A percentile compares a stretch with the other conserved stretches of the same genome.
Evolutionary conservation across 2,797 vertebrate species (phyloP).

Genomic region (Coreius guichenoti): DNA sequence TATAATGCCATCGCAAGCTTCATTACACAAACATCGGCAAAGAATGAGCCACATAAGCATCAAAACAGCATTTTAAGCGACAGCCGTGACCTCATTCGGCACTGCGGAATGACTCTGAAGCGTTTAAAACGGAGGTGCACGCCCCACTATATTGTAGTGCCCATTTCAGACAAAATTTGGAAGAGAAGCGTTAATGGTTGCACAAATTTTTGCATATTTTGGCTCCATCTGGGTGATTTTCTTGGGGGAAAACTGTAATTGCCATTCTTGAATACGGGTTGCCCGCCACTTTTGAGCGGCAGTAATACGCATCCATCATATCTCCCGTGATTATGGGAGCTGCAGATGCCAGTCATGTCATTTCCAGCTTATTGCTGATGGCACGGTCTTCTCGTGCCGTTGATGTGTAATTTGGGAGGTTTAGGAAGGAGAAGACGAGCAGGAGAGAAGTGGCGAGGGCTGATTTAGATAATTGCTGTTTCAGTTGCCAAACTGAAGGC

Average conservation of each 20-base stretch:
- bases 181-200: conserved; percentile 77
- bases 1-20: conserved; percentile 33
- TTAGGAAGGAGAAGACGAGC: conserved; percentile 54
- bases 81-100: conserved; percentile 48
- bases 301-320: conserved; percentile 60
- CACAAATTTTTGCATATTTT: conserved; percentile 79
- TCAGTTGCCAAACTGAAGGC: conserved; percentile 54
- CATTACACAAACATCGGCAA: conserved; percentile 34
- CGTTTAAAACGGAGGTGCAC: conserved; percentile 69
- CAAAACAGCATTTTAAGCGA: conserved; percentile 44
- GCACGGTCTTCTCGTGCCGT: conserved; percentile 48
- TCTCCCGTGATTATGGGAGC: conserved; percentile 60
- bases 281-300: conserved; percentile 41
- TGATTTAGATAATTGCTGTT: conserved; percentile 62
- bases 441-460: conserved; percentile 48
- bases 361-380: conserved; percentile 57
- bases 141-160: conserved; percentile 76
- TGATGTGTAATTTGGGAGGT: conserved; percentile 59
- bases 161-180: conserved; percentile 71
- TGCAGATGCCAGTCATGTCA: conserved; percentile 59
- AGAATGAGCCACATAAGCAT: conserved; percentile 24
- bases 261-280: conserved; percentile 69
- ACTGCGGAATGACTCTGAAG: conserved; percentile 71
- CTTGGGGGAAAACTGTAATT: conserved; percentile 74
- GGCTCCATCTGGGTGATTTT: conserved; percentile 78